Base-by-base conservation (phyloP, 2,888 invertebrate genomes). In the Stenotaenia linearis region DNA sequence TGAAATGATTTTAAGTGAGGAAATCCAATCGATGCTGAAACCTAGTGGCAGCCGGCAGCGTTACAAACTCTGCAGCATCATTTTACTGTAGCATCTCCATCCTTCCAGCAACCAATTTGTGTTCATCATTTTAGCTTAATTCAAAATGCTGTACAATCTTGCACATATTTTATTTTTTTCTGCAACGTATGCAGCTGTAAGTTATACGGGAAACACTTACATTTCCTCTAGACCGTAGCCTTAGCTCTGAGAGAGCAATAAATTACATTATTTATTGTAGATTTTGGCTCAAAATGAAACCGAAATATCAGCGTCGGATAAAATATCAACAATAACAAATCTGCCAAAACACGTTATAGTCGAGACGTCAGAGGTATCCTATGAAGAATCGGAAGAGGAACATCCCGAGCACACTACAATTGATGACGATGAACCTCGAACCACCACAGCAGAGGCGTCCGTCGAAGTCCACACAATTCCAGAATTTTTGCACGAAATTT, bases 111-210 rank as follows among this genome's bases (percentile, higher is more conserved):
- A 18, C 50, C 18, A 50, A n/a, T 9, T 28, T 69, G 28, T 69
- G 12, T 69, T 69, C 28, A 61, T 61, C 61, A 61, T 21, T 28
- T 69, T 61, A 25, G 69, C 18, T 50, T 50, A 50, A 69, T 28
- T 69, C 75, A 77, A 37, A 45, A 77, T 77, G 77, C 50, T 37
- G 50, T 77, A 77, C 37, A 23, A 77, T 45, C 23, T 77, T 35
- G 28, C 40, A 35, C 45, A 37, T 23, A 28, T 77, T 23, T 77
- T 77, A 40, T 40, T 77, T 45, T 77, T 77, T 15, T 37, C 77
- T 21, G 23, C 77, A 21, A 40, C 77, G 7, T 77, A 40, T 45
- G 77, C 45, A 40, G 45, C 28, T 35, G 77, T 77, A 45, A 77
- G 77, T 45, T 23, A 75, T 15, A 3, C 3, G 15, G n/a, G 40